These are phyloP conservation scores for Tubulanus polymorphus DNA, from an alignment of 2,888 invertebrate genomes.

Conservation along the genomic window DNA sequence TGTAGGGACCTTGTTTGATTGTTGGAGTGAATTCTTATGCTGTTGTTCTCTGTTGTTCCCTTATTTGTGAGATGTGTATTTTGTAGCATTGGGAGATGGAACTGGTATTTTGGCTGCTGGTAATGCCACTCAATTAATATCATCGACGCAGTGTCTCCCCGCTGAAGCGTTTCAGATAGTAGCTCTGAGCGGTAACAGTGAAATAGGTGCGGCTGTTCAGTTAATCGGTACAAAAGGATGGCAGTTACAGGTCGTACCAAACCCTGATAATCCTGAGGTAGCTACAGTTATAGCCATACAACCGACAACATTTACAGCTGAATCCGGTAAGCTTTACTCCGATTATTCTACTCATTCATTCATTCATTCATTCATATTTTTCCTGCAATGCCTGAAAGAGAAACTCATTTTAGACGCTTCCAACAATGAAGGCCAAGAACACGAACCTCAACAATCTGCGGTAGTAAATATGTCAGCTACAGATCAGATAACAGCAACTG, in stretches of 20 bases:
- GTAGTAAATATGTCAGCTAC: conserved; percentile 7
- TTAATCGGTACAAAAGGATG: conserved; percentile 13
- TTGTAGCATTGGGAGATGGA: no score
- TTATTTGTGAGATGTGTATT: no score
- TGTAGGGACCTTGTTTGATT: not conserved
- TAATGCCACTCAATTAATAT: no score
- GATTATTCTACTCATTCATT: no score
- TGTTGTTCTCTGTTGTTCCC: not conserved
- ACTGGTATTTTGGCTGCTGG: no score
- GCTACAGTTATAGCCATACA: conserved; percentile 28
- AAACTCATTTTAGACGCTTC: no score
- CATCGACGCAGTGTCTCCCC: conserved; percentile 3
- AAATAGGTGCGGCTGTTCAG: conserved; percentile 34
- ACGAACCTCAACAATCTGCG: no score
- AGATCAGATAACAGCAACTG: conserved; percentile 1
- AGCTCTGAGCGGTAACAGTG: conserved; percentile 22
- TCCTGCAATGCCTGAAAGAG: no score
- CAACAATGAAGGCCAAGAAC: no score
- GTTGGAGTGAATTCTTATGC: not conserved
- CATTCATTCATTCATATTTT: no score
- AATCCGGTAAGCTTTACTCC: no score
- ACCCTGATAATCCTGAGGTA: conserved; percentile 18
- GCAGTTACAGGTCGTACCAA: conserved; percentile 23
- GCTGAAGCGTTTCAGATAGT: conserved; percentile 28
- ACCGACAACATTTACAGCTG: no score